phyloP scores from a whole-genome alignment of 1,140 invertebrate species.

The Anastatus disparis region DNA sequence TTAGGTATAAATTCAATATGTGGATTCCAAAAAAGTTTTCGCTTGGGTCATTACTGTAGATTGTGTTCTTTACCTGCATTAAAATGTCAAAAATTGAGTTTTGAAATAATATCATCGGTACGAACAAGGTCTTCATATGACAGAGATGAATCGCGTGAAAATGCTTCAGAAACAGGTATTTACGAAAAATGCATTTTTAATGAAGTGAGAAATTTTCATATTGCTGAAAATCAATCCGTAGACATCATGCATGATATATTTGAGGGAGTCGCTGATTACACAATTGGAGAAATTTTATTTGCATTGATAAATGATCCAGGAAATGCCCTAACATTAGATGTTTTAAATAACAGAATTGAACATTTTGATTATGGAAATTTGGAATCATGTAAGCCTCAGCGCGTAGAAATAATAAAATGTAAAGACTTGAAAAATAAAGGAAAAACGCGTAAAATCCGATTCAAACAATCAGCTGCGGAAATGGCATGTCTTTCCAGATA shows the following conservation, averaged over 20 bases:
- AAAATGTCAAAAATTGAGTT: background rate
- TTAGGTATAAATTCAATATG: no score
- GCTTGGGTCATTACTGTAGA: background rate
- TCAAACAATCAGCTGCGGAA: conserved; percentile 29
- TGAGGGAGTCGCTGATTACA: background rate
- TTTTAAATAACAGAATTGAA: background rate
- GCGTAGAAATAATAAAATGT: background rate
- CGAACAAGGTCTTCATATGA: background rate
- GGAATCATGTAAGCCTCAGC: background rate
- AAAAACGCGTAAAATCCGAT: background rate
- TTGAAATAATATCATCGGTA: background rate
- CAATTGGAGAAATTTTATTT: background rate
- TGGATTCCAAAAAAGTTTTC: background rate
- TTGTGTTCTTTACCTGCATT: background rate
- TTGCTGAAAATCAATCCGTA: background rate
- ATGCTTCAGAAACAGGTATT: background rate
- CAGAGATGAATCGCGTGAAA: no score
- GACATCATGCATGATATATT: background rate
- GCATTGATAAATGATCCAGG: background rate
- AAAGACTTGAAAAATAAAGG: no score
- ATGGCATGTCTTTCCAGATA: no score
- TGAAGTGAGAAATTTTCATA: background rate
- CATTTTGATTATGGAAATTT: background rate
- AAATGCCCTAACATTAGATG: background rate
- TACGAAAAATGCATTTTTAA: background rate